Conservation (phyloP, 2,888 invertebrate species). For the Harpalus rufipes region DNA sequence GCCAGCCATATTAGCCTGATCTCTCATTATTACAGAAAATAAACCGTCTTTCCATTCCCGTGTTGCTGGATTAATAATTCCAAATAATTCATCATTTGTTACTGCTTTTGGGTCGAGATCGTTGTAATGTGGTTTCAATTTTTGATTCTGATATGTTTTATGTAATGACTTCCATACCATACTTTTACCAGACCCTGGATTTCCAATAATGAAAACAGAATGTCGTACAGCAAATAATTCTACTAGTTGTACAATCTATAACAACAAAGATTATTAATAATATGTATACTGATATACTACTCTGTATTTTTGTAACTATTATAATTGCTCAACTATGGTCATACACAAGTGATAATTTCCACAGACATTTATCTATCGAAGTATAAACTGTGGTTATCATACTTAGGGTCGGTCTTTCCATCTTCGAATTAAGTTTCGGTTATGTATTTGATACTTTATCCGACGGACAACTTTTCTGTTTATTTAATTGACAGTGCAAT, state of each 20-base stretch:
- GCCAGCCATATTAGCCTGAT: conserved; percentile 92
- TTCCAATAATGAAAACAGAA: conserved; percentile 93
- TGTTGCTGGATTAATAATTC: conserved; percentile 94
- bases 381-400: no score
- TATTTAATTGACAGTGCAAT: no score
- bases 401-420: no score
- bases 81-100: conserved; percentile 96
- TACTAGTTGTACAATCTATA: conserved; percentile 92
- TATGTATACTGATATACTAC: no score
- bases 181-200: conserved; percentile 94
- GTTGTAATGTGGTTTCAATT: conserved; percentile 89
- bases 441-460: no score
- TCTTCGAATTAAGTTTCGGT: no score
- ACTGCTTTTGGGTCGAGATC: conserved; percentile 97
- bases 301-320: no score
- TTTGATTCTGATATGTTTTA: conserved; percentile 89
- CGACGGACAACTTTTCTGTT: no score
- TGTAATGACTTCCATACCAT: conserved; percentile 95
- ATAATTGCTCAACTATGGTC: no score
- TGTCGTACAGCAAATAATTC: conserved; percentile 96
- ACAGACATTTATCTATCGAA: neutral
- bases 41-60: conserved; percentile 96
- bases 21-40: conserved; percentile 95
- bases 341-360: no score
- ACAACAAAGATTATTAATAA: conserved; percentile 22